Evolutionary conservation across 2,797 vertebrate genomes (phyloP).

Genomic region (Lateolabrax maculatus): DNA sequence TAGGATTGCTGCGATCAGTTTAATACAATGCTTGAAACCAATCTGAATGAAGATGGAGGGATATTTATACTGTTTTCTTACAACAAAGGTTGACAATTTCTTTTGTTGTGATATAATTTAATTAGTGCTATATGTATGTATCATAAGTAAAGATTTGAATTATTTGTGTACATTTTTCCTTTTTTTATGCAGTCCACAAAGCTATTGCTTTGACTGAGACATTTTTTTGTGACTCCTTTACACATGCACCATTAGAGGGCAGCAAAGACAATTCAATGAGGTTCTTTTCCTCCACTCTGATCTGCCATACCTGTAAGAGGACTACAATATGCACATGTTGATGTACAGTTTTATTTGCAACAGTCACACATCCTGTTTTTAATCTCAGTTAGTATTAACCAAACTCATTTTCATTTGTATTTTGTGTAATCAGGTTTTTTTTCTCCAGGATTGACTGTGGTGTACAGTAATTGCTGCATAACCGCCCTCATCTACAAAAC

Average conservation of each 20-base stretch:
- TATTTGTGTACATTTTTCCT: background rate
- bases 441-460: background rate
- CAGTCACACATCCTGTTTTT: no score
- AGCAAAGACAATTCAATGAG: conserved; percentile 58
- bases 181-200: background rate
- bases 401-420: background rate
- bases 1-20: conserved; percentile 6
- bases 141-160: background rate
- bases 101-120: background rate
- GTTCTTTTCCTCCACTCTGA: background rate
- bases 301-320: background rate
- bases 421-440: background rate
- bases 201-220: background rate
- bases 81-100: background rate
- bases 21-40: background rate
- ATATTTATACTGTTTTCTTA: background rate
- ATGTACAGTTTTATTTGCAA: no score
- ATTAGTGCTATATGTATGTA: background rate
- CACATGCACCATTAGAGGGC: conserved; percentile 69
- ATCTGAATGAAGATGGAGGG: background rate
- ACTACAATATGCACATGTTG: background rate
- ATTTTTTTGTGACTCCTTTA: background rate
- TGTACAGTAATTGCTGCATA: background rate
- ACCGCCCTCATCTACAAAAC: background rate
- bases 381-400: no score